A percentile compares a stretch with the other conserved stretches of the same genome.
Evolutionary conservation across 2,797 vertebrate species (phyloP).

Genomic region (Telmatherina bonti): DNA sequence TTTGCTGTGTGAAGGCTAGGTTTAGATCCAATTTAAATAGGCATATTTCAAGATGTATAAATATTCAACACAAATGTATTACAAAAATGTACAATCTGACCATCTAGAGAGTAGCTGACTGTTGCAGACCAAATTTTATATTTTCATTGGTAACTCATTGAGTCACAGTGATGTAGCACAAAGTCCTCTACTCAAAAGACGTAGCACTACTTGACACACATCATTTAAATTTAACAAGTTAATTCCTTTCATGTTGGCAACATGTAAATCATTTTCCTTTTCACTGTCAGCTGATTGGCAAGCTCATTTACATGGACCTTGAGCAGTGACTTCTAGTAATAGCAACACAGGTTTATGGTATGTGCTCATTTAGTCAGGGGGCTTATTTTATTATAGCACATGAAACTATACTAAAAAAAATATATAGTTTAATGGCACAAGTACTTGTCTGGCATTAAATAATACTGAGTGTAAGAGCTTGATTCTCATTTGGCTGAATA

Average conservation of each 20-base stretch:
- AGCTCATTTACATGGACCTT: neutral
- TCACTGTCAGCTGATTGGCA: neutral
- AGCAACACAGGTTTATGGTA: neutral
- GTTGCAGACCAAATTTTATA: neutral
- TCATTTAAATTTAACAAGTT: neutral
- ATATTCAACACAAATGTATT: neutral
- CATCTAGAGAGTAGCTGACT: neutral
- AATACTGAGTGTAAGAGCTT: neutral
- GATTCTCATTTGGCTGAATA: too few relatives aligned
- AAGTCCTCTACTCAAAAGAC: neutral
- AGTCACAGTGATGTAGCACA: neutral
- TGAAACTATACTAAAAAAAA: neutral
- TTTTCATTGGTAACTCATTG: neutral
- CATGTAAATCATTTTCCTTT: neutral
- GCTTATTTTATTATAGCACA: neutral
- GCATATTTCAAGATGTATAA: neutral
- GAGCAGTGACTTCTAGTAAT: neutral
- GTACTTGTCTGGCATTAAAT: neutral
- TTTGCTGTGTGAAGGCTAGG: neutral
- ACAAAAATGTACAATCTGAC: neutral
- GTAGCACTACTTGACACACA: neutral
- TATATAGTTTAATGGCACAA: too few relatives aligned
- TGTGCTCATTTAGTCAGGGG: neutral
- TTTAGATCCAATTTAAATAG: neutral
- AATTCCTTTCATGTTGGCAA: neutral